A percentile compares a stretch with the other conserved stretches of the same genome.
Evolutionary conservation across 2,888 invertebrate species (phyloP).

Genomic region (Torymus tubicola): DNA sequence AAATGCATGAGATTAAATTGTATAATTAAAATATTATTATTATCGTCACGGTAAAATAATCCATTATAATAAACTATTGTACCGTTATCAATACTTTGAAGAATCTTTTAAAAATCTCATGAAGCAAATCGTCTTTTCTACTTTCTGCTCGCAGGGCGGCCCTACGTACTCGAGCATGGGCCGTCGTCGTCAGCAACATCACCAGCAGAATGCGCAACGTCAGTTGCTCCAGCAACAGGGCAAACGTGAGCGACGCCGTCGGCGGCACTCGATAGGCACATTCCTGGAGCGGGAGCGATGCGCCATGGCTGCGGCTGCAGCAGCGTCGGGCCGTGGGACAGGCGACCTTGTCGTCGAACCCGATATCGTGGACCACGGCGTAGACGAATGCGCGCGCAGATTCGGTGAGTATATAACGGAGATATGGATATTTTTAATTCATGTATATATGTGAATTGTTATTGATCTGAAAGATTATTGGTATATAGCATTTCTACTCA

Average conservation of each 20-base stretch:
- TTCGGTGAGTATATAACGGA: slow-evolving; percentile 53
- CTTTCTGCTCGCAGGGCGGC: slow-evolving; percentile 29
- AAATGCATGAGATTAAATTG: too few relatives aligned
- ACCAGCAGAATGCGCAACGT: slow-evolving; percentile 54
- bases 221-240: slow-evolving; percentile 74
- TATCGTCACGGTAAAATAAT: too few relatives aligned
- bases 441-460: too few relatives aligned
- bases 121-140: neutral
- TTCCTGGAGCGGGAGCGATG: slow-evolving; percentile 76
- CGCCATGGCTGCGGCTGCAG: slow-evolving; percentile 62
- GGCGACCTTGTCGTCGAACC: slow-evolving; percentile 78
- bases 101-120: neutral
- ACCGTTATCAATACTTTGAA: too few relatives aligned
- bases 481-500: too few relatives aligned
- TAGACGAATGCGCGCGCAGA: slow-evolving; percentile 50
- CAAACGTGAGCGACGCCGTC: slow-evolving; percentile 67
- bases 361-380: slow-evolving; percentile 55
- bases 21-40: too few relatives aligned
- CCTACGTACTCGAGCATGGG: slow-evolving; percentile 45
- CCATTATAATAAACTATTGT: too few relatives aligned
- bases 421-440: too few relatives aligned
- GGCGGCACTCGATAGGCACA: slow-evolving; percentile 84
- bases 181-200: slow-evolving; percentile 22
- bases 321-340: neutral
- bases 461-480: too few relatives aligned